Evolutionary conservation across 2,797 vertebrate genomes (phyloP).

Genomic region (Iguana delicatissima): DNA sequence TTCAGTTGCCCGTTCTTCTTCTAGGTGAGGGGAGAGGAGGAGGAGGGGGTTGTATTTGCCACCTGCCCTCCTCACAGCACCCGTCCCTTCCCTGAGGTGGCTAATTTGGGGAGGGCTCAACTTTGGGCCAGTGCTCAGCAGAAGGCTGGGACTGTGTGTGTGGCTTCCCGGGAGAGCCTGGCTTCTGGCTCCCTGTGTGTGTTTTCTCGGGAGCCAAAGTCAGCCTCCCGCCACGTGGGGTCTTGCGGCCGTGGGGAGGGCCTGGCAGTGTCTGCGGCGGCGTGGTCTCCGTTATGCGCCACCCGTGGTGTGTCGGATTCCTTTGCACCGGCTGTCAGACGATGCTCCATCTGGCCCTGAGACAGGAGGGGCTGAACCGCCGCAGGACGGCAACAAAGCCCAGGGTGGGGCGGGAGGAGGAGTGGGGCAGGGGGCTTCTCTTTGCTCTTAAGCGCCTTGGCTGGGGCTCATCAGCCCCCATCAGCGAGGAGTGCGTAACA

Average conservation of each 20-base stretch:
- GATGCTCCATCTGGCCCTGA: constrained; percentile 12
- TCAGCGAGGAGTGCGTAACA: background rate
- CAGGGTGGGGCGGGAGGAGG: background rate
- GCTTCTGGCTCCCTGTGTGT: background rate
- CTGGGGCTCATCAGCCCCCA: background rate
- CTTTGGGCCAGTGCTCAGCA: too few relatives aligned
- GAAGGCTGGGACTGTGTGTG: too few relatives aligned
- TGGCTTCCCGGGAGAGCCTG: too few relatives aligned
- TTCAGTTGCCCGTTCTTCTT: background rate
- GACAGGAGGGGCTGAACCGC: constrained; percentile 3
- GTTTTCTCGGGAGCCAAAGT: too few relatives aligned
- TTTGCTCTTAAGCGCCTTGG: constrained; percentile 15
- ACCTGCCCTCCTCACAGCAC: background rate
- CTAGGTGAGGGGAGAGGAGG: background rate
- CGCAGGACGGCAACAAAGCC: background rate
- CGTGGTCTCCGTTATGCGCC: constrained; percentile 8
- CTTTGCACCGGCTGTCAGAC: constrained; percentile 12
- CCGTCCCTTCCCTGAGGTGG: too few relatives aligned
- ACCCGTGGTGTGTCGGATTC: constrained; percentile 11
- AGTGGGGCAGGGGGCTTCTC: background rate
- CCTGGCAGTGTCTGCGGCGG: background rate
- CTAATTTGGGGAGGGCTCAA: too few relatives aligned
- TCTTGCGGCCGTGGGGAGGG: background rate
- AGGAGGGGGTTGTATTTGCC: too few relatives aligned
- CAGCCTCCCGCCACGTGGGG: background rate